Evolutionary conservation across 2,113 vertebrate species (phyloP).

Genomic region (Toxostoma redivivum): DNA sequence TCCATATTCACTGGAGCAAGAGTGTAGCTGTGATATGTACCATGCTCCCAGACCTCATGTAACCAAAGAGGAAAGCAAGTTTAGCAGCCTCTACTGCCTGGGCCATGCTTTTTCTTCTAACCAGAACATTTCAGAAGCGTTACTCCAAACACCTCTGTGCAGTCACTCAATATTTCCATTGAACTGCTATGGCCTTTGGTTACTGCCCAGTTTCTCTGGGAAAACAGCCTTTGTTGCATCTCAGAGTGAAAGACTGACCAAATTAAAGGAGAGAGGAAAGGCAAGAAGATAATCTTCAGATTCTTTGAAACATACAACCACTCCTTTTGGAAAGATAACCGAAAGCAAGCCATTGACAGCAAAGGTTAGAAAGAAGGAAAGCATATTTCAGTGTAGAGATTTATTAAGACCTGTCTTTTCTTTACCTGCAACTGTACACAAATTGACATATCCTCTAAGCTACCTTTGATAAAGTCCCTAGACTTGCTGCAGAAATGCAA

Average conservation of each 20-base stretch:
- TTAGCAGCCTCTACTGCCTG: neutral
- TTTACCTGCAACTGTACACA: constrained; percentile 49
- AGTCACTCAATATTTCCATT: neutral
- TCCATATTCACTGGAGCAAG: neutral
- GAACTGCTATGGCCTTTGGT: neutral
- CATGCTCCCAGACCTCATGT: neutral
- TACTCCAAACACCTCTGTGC: neutral
- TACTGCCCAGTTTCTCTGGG: neutral
- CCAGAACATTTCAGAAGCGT: neutral
- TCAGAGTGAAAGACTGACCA: neutral
- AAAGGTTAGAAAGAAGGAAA: constrained; percentile 13
- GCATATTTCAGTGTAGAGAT: constrained; percentile 18
- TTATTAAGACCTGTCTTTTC: constrained; percentile 31
- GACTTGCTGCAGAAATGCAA: neutral
- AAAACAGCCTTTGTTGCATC: neutral
- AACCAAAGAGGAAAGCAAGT: neutral
- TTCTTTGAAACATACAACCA: neutral
- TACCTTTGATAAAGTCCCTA: constrained; percentile 10
- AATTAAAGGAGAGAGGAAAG: neutral
- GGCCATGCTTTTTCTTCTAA: neutral
- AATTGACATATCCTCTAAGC: constrained; percentile 29
- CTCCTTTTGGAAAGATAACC: neutral
- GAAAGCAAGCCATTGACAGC: neutral
- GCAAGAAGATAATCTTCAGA: neutral
- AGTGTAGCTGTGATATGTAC: neutral